phyloP scores from a whole-genome alignment of 2,888 invertebrate genomes.

The Pardosa pseudoannulata region DNA sequence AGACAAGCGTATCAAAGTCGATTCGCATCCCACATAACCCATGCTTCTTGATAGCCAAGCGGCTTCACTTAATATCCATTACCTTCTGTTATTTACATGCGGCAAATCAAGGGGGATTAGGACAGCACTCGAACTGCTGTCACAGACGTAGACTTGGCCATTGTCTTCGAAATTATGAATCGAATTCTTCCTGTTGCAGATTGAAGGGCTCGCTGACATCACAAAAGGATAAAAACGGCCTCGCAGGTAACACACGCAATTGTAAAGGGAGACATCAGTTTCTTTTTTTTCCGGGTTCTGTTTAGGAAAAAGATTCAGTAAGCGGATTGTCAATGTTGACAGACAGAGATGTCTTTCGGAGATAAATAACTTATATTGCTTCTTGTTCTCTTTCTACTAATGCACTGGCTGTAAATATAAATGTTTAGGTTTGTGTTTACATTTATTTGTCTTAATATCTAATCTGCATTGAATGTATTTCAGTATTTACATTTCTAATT shows the following conservation, averaged over 20 bases:
- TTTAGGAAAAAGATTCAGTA: not conserved
- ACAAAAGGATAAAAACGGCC: not conserved
- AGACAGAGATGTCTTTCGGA: not conserved
- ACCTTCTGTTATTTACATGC: not conserved
- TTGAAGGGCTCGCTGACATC: slow-evolving; percentile 6
- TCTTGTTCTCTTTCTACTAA: not conserved
- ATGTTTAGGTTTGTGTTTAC: no score
- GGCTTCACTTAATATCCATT: no score
- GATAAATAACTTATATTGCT: not conserved
- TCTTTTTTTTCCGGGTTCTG: not conserved
- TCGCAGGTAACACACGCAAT: not conserved
- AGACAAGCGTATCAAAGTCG: no score
- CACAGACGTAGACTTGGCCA: not conserved
- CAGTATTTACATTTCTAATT: no score
- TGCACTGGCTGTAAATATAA: no score
- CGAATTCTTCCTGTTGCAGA: not conserved
- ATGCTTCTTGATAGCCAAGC: no score
- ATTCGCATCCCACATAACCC: no score
- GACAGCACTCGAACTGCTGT: not conserved
- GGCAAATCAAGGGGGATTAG: not conserved
- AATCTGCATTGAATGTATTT: no score
- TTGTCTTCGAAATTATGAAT: not conserved
- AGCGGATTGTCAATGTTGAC: not conserved
- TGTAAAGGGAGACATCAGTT: not conserved
- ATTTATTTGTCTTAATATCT: no score